Evolutionary conservation across 2,797 vertebrate species (phyloP), one percentile per base, ranked within the genome.

Genomic region (Aulostomus chinensis): DNA sequence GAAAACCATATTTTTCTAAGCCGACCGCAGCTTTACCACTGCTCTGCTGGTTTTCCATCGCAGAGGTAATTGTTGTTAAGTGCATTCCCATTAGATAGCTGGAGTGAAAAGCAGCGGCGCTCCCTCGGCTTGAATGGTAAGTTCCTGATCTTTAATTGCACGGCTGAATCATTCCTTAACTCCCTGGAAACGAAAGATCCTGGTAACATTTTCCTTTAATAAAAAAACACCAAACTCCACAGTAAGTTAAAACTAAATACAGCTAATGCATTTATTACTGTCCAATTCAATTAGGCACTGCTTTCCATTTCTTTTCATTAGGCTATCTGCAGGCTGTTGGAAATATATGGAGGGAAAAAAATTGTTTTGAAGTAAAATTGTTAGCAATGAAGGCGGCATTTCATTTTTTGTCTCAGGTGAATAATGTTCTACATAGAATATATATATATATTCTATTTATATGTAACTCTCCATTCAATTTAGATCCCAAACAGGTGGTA

Each of bases 241-340:
- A 41, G 3, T 3, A 72, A 68, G 67, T 67, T 72, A 6, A 2
- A 36, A 45, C 60, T 63, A 69, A 80, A 71, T 62, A 58, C 64
- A 40, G 28, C 60, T 77, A 72, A 80, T 81, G 74, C 81, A 83
- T 88, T 86, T 80, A 84, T 88, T 86, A 84, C 80, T 59, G 80
- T 84, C 64, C 48, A 63, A 70, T 80, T 83, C 82, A 83, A 87
- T 84, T 78, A 78, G 64, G 58, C 2, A 56, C 45, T 64, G 49
- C 68, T 63, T 80, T 81, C 78, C 50, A 80, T 86, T 83, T 83
- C 61, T 68, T 48, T 73, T 73, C 76, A 81, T 84, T 82, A 77
- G 32, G 32, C 48, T 61, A 68, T 70, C 52, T 28, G 38, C n/a
- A n/a, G 33, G 35, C 46, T 38, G 49, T 30, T 62, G 22, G 47